Base-by-base conservation (phyloP, 35 echinoderm and acorn worm species). In the Nesometra sesokonis region DNA sequence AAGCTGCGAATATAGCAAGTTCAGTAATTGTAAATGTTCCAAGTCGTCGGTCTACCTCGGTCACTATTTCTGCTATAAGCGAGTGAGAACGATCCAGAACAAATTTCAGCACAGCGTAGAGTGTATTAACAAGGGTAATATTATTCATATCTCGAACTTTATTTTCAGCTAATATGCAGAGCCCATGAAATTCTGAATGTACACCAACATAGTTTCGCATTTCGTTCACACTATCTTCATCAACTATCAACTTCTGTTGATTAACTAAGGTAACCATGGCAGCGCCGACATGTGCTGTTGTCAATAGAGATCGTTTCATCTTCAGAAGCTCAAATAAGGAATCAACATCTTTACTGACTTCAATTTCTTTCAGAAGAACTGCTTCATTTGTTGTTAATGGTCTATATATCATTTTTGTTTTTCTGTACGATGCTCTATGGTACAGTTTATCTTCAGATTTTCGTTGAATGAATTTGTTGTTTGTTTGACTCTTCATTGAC, bases 91-190 rank as follows among this genome's bases (percentile, higher is more conserved):
- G 36, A 36, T 90, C 78, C 1, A 77, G 87, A 0, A 95, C 52
- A 39, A 93, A 52, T 47, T 91, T 91, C 17, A 92, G 23, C 37
- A 90, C 39, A 39, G 86, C 91, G 40, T 95, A 92, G 31, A 95
- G 46, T 5, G 86, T 80, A 80, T 95, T 85, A 21, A 91, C 76
- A 3, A 95, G 67, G 13, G 87, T 17, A 17, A 77, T 84, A 57
- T 91, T 84, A 35, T 89, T 78, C 43, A 95, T 88, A 19, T 87
- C 39, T 21, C 82, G 35, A 11, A 89, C 79, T 76, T 91, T 86
- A 40, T 92, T 95, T 77, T 95, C 93, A 32, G 90, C 93, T 27
- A 95, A 78, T 33, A 89, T 84, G 47, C 93, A 91, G 46, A 95
- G 79, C 33, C 78, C 82, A n/a, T 38, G 3, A 77, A 93, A 93